Percentiles rank a stretch among this genome's conserved stretches.
phyloP scores from a whole-genome alignment of 2,888 invertebrate genomes.

The Hyppa rectilinea region DNA sequence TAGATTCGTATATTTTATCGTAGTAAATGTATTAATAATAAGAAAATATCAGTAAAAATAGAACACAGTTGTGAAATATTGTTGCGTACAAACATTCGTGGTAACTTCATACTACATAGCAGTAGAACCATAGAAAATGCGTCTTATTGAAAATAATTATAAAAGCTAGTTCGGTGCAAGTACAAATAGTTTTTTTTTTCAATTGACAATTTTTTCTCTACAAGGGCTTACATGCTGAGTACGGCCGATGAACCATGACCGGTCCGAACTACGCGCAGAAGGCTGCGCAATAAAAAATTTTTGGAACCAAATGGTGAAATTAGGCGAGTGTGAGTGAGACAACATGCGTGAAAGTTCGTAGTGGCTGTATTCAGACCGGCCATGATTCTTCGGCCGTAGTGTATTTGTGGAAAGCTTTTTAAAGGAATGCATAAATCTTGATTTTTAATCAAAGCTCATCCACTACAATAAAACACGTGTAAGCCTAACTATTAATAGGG shows the following conservation, averaged over 20 bases:
- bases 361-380: neutral
- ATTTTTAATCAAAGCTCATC: constrained; percentile 9
- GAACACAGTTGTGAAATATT: constrained; percentile 23
- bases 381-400: neutral
- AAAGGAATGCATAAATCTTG: constrained; percentile 36
- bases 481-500: constrained; percentile 24
- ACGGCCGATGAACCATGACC: neutral
- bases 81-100: constrained; percentile 21
- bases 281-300: neutral
- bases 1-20: constrained; percentile 36
- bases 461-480: constrained; percentile 18
- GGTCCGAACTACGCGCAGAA: neutral
- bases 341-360: neutral
- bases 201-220: constrained; percentile 37
- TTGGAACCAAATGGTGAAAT: neutral
- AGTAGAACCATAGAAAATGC: constrained; percentile 58
- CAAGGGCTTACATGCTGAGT: constrained; percentile 23
- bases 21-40: constrained; percentile 7
- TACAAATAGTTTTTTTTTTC: constrained; percentile 15
- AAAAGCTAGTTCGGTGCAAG: constrained; percentile 42
- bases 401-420: neutral
- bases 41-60: constrained; percentile 29
- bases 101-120: constrained; percentile 26
- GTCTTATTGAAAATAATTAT: constrained; percentile 45
- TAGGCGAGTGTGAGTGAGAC: neutral